These are phyloP conservation scores for Thereva nobilitata DNA, from an alignment of 2,888 invertebrate species.

Conservation along the genomic window DNA sequence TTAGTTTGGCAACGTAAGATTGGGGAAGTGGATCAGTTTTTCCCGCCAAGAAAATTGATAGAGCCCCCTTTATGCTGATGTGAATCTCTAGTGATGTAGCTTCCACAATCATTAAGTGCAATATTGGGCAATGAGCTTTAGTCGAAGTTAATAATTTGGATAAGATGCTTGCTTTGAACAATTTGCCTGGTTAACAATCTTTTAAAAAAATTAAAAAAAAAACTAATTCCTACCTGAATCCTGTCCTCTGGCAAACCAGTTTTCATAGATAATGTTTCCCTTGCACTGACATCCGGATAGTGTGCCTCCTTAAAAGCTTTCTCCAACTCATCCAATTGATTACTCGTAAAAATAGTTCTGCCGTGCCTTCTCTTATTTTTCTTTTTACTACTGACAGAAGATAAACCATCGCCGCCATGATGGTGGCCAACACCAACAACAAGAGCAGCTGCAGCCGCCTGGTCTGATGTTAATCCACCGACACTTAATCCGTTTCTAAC, in stretches of 20 bases:
- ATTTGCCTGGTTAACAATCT: constrained; percentile 43
- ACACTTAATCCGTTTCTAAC: constrained; percentile 39
- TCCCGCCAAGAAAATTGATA: too few relatives aligned
- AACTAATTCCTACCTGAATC: constrained; percentile 76
- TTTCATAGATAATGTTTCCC: constrained; percentile 90
- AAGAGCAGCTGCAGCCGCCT: constrained; percentile 49
- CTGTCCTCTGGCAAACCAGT: constrained; percentile 91
- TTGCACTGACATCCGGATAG: constrained; percentile 98
- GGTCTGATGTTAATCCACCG: constrained; percentile 42
- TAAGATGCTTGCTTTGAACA: neutral
- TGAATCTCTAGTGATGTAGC: too few relatives aligned
- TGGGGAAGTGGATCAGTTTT: too few relatives aligned
- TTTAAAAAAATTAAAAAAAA: constrained; percentile 34
- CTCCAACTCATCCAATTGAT: constrained; percentile 98
- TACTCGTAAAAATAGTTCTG: constrained; percentile 99
- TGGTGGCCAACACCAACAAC: constrained; percentile 45
- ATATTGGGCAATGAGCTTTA: too few relatives aligned
- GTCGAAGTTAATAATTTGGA: neutral
- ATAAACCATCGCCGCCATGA: constrained; percentile 30
- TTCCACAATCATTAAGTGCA: too few relatives aligned
- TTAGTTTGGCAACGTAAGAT: too few relatives aligned
- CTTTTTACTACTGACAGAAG: constrained; percentile 73
- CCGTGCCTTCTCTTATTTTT: constrained; percentile 92
- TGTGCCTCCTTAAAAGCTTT: constrained; percentile 99
- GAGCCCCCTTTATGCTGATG: too few relatives aligned